These are phyloP conservation scores for Anser brachyrhynchus DNA, from an alignment of 2,113 vertebrate species.

Conservation along the genomic window DNA sequence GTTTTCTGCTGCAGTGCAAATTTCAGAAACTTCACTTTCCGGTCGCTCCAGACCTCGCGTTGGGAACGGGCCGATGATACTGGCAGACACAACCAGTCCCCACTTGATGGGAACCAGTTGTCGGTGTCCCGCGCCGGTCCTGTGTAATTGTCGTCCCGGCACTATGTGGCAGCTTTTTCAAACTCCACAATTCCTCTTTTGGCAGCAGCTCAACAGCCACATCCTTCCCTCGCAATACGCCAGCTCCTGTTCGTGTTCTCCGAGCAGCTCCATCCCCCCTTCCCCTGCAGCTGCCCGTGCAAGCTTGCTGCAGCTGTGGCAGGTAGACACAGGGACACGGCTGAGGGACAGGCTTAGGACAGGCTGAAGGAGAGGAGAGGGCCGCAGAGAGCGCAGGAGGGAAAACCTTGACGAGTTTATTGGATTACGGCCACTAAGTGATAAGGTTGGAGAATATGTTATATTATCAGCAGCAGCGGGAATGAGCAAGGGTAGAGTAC, in stretches of 20 bases:
- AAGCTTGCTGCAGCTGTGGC: background rate
- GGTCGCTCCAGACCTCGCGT: constrained; percentile 4
- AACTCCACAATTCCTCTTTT: background rate
- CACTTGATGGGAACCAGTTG: constrained; percentile 5
- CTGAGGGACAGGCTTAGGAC: background rate
- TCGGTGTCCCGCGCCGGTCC: background rate
- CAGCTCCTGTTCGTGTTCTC: background rate
- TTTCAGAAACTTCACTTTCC: constrained; percentile 11
- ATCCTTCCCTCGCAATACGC: background rate
- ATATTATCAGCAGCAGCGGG: background rate
- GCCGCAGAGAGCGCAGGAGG: background rate
- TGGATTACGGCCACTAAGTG: background rate
- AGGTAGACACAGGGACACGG: background rate
- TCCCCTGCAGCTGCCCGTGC: background rate
- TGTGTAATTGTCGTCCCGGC: background rate
- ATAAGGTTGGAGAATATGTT: background rate
- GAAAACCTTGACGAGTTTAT: background rate
- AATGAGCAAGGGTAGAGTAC: background rate
- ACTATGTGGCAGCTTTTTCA: background rate
- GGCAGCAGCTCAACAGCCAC: constrained; percentile 38
- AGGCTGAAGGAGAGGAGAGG: background rate
- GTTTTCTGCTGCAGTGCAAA: background rate
- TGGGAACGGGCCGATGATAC: background rate
- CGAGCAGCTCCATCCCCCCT: background rate
- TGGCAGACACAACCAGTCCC: constrained; percentile 28